Base-by-base conservation (phyloP, 2,888 invertebrate genomes). In the Ophion obscuratus region DNA sequence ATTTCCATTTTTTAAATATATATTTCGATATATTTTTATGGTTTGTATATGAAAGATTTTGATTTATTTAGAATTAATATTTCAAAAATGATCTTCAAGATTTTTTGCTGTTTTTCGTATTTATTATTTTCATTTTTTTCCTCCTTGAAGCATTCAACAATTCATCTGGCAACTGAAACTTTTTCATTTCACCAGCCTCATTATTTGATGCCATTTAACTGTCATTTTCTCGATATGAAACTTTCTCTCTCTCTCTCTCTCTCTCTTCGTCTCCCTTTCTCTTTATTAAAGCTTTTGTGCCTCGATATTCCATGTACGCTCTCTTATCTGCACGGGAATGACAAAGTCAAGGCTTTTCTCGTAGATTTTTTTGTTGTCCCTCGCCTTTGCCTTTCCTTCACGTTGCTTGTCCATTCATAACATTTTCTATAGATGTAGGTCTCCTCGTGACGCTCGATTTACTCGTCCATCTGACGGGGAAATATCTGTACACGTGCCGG, bases 191-290 rank as follows among this genome's bases (percentile, higher is more conserved):
- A 24, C 44, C 61, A 4, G 17, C n/a, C 24, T 70, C 47, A 47
- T 79, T 27, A 11, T 70, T 79, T 44, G 31, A 17, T 64, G 66
- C n/a, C 27, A 53, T 36, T 76, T 20, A 10, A 59, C 64, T 81
- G n/a, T 66, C 80, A 40, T 74, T 77, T 77, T 77, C 76, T 76
- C 76, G 66, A 76, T 76, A 76, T 66, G 47, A 47, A 53, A n/a
- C 66, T 66, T 47, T 17, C 36, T 66, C n/a, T 62, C 10, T 62
- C 44, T 17, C 36, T 66, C n/a, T 62, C 10, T 62, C 44, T 24
- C 24, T 24, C 1, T 79, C 17, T 31, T 31, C n/a, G 36, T 59
- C 61, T 61, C 61, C 10, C 14, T 68, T 10, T 59, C n/a, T 70
- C 57, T n/a, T n/a, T 27, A 9, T 10, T 24, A 31, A 53, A 27